A percentile compares a stretch with the other conserved stretches of the same genome.
Evolutionary conservation across 2,797 vertebrate species (phyloP).

Genomic region (Crenuchus spilurus): DNA sequence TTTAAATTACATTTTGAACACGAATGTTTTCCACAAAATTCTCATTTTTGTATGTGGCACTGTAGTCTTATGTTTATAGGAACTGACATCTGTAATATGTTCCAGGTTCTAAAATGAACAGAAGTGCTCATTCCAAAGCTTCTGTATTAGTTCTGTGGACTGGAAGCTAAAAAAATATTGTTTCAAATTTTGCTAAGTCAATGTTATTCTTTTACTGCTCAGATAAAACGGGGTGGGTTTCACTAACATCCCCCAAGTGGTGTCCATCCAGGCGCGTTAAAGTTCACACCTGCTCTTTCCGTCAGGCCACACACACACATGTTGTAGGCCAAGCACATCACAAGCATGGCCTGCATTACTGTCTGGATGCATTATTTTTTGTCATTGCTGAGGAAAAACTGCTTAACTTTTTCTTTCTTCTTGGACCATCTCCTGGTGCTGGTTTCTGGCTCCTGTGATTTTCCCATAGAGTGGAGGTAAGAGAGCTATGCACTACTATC

Average conservation of each 20-base stretch:
- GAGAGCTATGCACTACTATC: slow-evolving; percentile 46
- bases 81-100: too few relatives aligned
- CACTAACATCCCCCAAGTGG: slow-evolving; percentile 11
- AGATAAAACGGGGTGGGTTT: neutral
- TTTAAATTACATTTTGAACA: too few relatives aligned
- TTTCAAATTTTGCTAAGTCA: too few relatives aligned
- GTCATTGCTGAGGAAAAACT: slow-evolving; percentile 45
- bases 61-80: too few relatives aligned
- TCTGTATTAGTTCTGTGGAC: too few relatives aligned
- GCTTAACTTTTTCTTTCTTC: slow-evolving; percentile 61
- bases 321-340: slow-evolving; percentile 13
- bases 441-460: slow-evolving; percentile 70
- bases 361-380: slow-evolving; percentile 30
- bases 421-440: slow-evolving; percentile 64
- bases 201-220: neutral
- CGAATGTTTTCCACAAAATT: too few relatives aligned
- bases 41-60: too few relatives aligned
- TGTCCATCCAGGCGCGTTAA: slow-evolving; percentile 19
- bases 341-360: slow-evolving; percentile 43
- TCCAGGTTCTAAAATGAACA: too few relatives aligned
- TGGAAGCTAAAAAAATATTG: too few relatives aligned
- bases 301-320: slow-evolving; percentile 34
- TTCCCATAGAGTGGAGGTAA: slow-evolving; percentile 94
- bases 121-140: too few relatives aligned
- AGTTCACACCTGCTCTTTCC: slow-evolving; percentile 59